Percentiles rank a stretch among this genome's conserved stretches.
Evolutionary conservation across 2,113 vertebrate genomes (phyloP).

Genomic region (Erinaceus europaeus): DNA sequence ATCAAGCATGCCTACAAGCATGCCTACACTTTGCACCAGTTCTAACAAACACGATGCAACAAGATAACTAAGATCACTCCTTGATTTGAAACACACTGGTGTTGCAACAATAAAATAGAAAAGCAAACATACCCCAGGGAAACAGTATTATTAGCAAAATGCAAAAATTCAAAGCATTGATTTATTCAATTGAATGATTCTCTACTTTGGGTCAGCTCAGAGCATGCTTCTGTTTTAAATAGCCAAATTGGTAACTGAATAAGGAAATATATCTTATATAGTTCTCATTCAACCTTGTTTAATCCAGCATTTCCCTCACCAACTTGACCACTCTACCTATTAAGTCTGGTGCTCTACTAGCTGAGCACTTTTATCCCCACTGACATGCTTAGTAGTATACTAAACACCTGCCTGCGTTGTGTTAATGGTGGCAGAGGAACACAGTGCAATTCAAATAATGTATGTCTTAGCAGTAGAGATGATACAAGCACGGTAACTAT

Average conservation of each 20-base stretch:
- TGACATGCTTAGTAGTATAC: not conserved
- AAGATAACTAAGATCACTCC: slow-evolving; percentile 93
- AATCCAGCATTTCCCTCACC: not conserved
- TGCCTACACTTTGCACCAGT: slow-evolving; percentile 78
- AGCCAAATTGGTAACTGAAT: slow-evolving; percentile 88
- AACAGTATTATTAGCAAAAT: slow-evolving; percentile 89
- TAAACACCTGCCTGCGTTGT: not conserved
- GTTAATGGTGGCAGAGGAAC: not conserved
- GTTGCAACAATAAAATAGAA: slow-evolving; percentile 92
- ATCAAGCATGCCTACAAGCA: no score
- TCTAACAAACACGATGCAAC: slow-evolving; percentile 88
- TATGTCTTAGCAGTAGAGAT: not conserved
- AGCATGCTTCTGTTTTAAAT: slow-evolving; percentile 86
- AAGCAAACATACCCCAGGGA: slow-evolving; percentile 63
- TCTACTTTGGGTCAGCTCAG: slow-evolving; percentile 95
- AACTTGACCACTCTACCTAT: not conserved
- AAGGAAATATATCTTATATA: slow-evolving; percentile 93
- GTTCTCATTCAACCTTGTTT: slow-evolving; percentile 74
- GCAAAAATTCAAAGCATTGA: slow-evolving; percentile 93
- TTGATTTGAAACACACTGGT: slow-evolving; percentile 81
- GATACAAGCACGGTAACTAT: not conserved
- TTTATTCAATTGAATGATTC: slow-evolving; percentile 97
- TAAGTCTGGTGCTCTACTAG: accelerated
- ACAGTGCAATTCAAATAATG: not conserved
- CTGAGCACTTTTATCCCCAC: not conserved